Percentiles rank a stretch among this genome's conserved stretches.
Evolutionary conservation across 2,113 vertebrate genomes (phyloP).

Genomic region (Apteryx mantelli): DNA sequence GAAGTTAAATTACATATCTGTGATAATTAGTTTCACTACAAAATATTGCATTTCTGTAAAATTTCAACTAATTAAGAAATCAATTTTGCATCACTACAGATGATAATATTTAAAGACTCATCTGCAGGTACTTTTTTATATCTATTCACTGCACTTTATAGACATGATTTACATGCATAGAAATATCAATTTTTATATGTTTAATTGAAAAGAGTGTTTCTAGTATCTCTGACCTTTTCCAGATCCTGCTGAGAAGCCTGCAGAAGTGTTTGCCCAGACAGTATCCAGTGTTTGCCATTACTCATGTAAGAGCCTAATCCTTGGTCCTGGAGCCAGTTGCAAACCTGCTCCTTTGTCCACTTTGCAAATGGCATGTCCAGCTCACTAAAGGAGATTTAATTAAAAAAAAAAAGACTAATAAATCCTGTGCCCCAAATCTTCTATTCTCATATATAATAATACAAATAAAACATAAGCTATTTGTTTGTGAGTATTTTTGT

Average conservation of each 20-base stretch:
- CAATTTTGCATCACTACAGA: background rate
- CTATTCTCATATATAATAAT: background rate
- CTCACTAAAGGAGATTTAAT: conserved; percentile 77
- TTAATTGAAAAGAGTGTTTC: background rate
- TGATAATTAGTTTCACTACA: background rate
- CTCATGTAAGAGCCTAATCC: conserved; percentile 90
- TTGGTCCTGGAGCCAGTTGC: conserved; percentile 93
- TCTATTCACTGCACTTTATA: background rate
- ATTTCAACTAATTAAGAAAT: background rate
- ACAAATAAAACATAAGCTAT: background rate
- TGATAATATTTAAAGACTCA: background rate
- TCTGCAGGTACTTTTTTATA: background rate
- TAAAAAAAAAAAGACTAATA: background rate
- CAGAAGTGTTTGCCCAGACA: conserved; percentile 93
- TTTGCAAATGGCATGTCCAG: conserved; percentile 96
- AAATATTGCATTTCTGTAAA: background rate
- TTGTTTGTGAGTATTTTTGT: background rate
- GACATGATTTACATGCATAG: background rate
- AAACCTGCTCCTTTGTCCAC: conserved; percentile 97
- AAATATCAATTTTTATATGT: background rate
- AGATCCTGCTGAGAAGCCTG: conserved; percentile 96
- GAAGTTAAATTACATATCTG: background rate
- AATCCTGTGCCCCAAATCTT: background rate
- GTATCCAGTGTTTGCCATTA: conserved; percentile 90
- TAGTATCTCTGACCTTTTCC: conserved; percentile 86